Evolutionary conservation across 2,797 vertebrate genomes (phyloP), one percentile per base, ranked within the genome.

Genomic region (Epinephelus coioides): DNA sequence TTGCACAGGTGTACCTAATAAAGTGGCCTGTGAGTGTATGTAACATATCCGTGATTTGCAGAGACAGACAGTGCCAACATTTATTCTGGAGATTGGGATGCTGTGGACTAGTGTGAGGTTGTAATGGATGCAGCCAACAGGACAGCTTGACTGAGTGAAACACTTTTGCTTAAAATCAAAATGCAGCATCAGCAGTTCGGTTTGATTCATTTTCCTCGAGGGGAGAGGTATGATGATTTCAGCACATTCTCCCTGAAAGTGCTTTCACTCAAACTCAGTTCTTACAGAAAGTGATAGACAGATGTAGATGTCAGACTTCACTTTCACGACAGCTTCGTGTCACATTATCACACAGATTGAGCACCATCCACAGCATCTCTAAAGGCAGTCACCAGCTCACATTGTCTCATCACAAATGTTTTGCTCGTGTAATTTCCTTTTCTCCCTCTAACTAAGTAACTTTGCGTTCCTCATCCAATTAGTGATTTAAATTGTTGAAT

Each of bases 151-250:
- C 77, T 78, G 68, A 83, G 43, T 54, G 49, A 78, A 63, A 73
- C 6, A 3, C 43, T 63, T 77, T 71, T 67, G 68, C 56, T 49
- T 84, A 82, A 69, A 78, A 76, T 84, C 73, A 65, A 76, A 77
- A 74, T 72, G 74, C 74, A 55, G 34, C 21, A 49, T 86, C 79
- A 77, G 69, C 85, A 72, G 74, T 70, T 68, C 2, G 15, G 43
- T 64, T 63, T 73, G 73, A 76, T 76, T 70, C 18, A 76, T 67
- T 69, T 40, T 30, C 56, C n/a, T 19, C 1, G 19, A 50, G 30
- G 25, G n/a, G 62, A 23, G 56, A 51, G 23, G 57, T 38, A 49
- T 18, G 18, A 12, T 21, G 34, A 59, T 43, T 70, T 75, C 62
- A 66, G 57, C 50, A 40, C 44, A 57, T 76, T 80, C 14, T 18